Percentiles rank a stretch among this genome's conserved stretches.
Conservation (phyloP, 2,113 vertebrate species). For the Dolichallabes microphthalmus region DNA sequence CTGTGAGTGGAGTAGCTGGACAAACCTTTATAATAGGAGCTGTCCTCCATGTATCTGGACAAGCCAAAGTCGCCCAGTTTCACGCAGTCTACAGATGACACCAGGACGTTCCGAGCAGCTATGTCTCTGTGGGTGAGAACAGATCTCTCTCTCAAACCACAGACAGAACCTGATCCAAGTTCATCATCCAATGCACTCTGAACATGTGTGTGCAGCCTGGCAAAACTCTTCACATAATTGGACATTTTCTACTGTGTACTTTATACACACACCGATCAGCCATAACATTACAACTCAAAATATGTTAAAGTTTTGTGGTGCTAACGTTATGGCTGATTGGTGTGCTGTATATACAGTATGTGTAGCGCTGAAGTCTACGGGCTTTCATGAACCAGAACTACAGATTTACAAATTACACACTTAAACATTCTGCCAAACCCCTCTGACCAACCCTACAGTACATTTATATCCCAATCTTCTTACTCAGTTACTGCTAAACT, state of each 20-base stretch:
- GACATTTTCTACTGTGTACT: not conserved
- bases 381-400: not conserved
- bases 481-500: not conserved
- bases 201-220: not conserved
- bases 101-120: slow-evolving; percentile 95
- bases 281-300: too few species aligned
- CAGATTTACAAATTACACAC: not conserved
- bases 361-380: not conserved
- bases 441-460: not conserved
- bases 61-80: slow-evolving; percentile 97
- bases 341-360: too few species aligned
- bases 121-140: slow-evolving; percentile 83
- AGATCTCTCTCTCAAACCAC: slow-evolving; percentile 28
- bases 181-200: not conserved
- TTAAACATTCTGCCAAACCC: not conserved
- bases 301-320: too few species aligned
- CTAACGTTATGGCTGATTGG: too few species aligned
- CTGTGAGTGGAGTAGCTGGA: not conserved
- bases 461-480: not conserved
- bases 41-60: slow-evolving; percentile 98
- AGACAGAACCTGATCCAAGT: not conserved
- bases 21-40: slow-evolving; percentile 98
- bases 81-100: slow-evolving; percentile 92
- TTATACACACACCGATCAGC: too few species aligned
- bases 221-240: not conserved